Percentiles rank a stretch among this genome's conserved stretches.
These are phyloP conservation scores for Pterois miles DNA, from an alignment of 2,797 vertebrate species.

Conservation along the genomic window DNA sequence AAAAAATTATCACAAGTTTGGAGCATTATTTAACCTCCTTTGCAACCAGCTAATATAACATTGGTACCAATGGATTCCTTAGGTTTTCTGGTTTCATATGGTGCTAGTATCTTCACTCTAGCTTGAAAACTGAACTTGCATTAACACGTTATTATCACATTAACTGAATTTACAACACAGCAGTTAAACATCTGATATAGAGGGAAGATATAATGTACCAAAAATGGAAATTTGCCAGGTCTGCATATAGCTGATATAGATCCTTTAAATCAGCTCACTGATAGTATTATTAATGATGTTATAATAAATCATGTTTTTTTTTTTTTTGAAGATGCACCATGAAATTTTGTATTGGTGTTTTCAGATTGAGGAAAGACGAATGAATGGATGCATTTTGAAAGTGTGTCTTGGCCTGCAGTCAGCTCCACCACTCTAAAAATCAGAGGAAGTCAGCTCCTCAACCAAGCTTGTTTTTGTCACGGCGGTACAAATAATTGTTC, in stretches of 20 bases:
- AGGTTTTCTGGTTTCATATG: no score
- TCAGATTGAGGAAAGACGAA: neutral
- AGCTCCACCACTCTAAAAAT: neutral
- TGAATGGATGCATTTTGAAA: conserved; percentile 17
- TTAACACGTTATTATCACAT: no score
- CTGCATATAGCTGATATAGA: neutral
- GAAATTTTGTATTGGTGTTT: neutral
- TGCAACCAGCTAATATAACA: rapidly evolving
- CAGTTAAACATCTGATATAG: neutral
- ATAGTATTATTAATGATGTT: neutral
- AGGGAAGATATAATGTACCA: neutral
- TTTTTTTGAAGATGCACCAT: neutral
- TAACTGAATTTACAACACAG: neutral
- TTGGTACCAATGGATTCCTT: no score
- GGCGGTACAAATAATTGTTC: neutral
- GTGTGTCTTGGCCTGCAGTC: neutral
- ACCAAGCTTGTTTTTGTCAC: conserved; percentile 1
- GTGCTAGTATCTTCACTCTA: no score
- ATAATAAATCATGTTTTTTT: neutral
- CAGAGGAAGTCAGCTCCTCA: conserved; percentile 4
- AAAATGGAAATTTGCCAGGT: neutral
- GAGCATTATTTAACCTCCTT: no score
- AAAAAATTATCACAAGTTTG: rapidly evolving
- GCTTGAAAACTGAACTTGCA: no score
- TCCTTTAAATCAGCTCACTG: neutral